Base-by-base conservation (phyloP, 2,888 invertebrate species). In the Melanargia galathea region DNA sequence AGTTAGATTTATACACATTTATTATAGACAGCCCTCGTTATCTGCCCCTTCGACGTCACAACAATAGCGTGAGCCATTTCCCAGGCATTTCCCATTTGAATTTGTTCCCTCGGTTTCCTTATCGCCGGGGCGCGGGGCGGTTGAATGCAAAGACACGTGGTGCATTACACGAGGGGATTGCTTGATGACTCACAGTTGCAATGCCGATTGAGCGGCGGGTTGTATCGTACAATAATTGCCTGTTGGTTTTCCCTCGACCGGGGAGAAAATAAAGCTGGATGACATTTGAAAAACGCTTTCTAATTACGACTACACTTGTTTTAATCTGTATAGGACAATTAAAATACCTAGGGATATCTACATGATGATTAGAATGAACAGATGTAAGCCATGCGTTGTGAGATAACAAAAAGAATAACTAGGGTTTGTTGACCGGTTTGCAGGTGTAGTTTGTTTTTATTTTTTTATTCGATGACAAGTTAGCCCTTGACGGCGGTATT, bases 31-130 rank as follows among this genome's bases (percentile, higher is more conserved):
- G 73, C 74, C 75, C 75, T 74, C 75, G 76, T 84, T 51, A 59
- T 26, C 84, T 82, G 83, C 87, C 88, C 89, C 83, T 76, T 71
- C 83, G 81, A 78, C 76, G 75, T 80, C 77, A 77, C 77, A 79
- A 89, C 89, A 89, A 89, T 87, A 82, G 88, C 86, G 83, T 80
- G 83, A 81, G 84, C 87, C 87, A 85, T 88, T 88, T 89, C 85
- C n/a, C 83, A 87, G 86, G 82, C 86, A 81, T 86, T 87, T 88
- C 86, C 88, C 83, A 82, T 88, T 88, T 86, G 82, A 86, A 86
- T 86, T 83, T 81, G 86, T 81, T 82, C 87, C 86, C 87, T 80
- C 76, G 76, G 79, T 79, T 83, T 85, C 82, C 84, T 84, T 85
- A 84, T 85, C 84, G 83, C 76, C 80, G 81, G 75, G n/a, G 84